Evolutionary conservation across 1,140 invertebrate genomes (phyloP).

Genomic region (Drosophila mauritiana): DNA sequence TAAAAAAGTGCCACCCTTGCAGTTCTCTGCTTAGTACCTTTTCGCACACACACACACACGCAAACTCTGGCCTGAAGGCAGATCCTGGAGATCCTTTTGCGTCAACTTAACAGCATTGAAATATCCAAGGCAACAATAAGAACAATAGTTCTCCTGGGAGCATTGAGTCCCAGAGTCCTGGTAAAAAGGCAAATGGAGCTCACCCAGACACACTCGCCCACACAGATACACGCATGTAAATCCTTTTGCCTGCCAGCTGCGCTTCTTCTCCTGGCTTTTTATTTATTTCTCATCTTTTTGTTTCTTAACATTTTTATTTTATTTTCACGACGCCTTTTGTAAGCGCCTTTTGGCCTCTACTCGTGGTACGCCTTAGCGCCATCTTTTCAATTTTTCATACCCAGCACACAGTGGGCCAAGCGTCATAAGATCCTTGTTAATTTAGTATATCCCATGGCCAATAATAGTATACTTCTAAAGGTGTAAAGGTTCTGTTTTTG

Average conservation of each 20-base stretch:
- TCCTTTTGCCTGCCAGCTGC: constrained; percentile 69
- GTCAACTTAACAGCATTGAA: constrained; percentile 82
- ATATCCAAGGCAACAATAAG: constrained; percentile 83
- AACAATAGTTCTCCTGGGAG: constrained; percentile 81
- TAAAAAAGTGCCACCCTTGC: no score
- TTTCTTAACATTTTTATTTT: constrained; percentile 78
- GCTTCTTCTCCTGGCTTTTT: constrained; percentile 50
- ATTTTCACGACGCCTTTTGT: constrained; percentile 75
- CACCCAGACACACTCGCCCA: constrained; percentile 25
- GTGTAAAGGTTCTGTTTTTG: no score
- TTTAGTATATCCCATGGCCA: not conserved
- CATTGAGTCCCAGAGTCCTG: constrained; percentile 52
- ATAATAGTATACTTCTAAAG: no score
- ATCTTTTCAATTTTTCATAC: constrained; percentile 67
- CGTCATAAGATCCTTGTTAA: not conserved
- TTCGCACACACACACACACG: constrained; percentile 40
- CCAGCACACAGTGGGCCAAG: constrained; percentile 11
- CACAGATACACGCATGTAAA: constrained; percentile 71
- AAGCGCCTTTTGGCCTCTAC: constrained; percentile 68
- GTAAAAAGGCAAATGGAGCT: constrained; percentile 68
- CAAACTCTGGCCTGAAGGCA: constrained; percentile 38
- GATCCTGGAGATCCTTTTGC: constrained; percentile 78
- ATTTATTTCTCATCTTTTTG: constrained; percentile 41
- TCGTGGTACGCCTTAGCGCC: constrained; percentile 46
- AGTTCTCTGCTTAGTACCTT: constrained; percentile 83